These are phyloP conservation scores for Halocynthia roretzi DNA, from an alignment of 23 tunicate genomes.

Conservation along the genomic window DNA sequence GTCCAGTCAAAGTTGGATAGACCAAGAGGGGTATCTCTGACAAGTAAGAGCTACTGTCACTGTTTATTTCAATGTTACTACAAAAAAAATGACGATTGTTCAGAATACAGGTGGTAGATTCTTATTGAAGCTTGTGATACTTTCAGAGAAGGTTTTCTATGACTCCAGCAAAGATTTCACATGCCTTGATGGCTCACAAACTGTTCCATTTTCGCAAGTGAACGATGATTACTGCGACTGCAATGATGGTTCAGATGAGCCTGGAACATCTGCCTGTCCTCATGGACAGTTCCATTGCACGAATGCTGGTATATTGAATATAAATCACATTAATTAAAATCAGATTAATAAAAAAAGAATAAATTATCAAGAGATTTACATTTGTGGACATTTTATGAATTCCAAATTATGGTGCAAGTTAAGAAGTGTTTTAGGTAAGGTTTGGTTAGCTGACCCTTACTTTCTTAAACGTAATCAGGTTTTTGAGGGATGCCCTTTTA, in stretches of 20 bases:
- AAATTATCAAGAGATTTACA: no score
- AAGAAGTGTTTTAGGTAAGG: no score
- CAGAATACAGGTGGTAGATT: neutral
- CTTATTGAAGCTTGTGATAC: neutral
- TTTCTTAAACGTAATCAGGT: no score
- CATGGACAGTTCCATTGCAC: conserved; percentile 86
- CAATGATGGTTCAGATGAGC: conserved; percentile 94
- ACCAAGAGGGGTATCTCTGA: conserved; percentile 75
- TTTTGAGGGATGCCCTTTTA: no score
- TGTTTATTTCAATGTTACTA: neutral
- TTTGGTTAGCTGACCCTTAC: no score
- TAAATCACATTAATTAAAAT: neutral
- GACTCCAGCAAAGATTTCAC: conserved; percentile 64
- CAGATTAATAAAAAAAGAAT: no score
- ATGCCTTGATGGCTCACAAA: conserved; percentile 91
- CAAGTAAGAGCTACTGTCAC: conserved; percentile 35
- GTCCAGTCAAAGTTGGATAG: conserved; percentile 6
- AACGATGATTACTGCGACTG: conserved; percentile 99
- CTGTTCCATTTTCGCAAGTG: conserved; percentile 52
- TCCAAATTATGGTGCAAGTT: no score
- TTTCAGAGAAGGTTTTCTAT: conserved; percentile 66
- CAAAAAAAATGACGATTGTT: neutral
- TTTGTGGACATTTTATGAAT: no score
- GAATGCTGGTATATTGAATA: conserved; percentile 62
- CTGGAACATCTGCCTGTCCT: conserved; percentile 99